Conservation (phyloP, 1,140 invertebrate genomes). For the Pseudomyrmex cubaensis region DNA sequence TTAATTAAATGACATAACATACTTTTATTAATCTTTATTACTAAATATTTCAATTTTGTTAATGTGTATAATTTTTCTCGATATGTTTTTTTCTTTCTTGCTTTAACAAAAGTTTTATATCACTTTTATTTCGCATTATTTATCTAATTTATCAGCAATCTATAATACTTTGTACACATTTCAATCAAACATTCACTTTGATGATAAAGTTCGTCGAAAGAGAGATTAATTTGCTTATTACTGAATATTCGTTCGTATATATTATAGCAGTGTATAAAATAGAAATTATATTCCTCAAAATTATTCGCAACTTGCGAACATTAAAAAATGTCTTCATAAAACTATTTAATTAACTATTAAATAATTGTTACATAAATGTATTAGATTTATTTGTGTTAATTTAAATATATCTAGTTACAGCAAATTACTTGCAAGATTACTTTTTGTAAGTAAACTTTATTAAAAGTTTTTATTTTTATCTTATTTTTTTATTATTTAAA, state of each 20-base stretch:
- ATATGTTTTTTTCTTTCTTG: neutral
- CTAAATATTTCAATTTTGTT: neutral
- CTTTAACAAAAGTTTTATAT: neutral
- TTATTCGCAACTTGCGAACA: neutral
- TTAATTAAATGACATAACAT: constrained; percentile 30
- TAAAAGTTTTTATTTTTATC: no score
- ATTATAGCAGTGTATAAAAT: neutral
- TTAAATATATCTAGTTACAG: neutral
- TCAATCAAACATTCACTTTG: constrained; percentile 18
- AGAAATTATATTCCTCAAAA: constrained; percentile 15
- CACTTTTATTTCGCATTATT: constrained; percentile 29
- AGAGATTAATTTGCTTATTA: constrained; percentile 66
- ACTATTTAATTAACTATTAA: neutral
- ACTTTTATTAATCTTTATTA: constrained; percentile 30
- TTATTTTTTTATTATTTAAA: no score
- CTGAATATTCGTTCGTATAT: constrained; percentile 36
- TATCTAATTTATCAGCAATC: constrained; percentile 64
- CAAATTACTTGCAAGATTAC: neutral
- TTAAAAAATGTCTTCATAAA: neutral
- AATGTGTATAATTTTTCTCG: constrained; percentile 1
- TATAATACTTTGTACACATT: no score
- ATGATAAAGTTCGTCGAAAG: constrained; percentile 53
- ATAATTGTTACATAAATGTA: neutral
- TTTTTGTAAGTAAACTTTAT: neutral
- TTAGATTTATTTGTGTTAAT: neutral